Evolutionary conservation across 2,888 invertebrate species (phyloP).

Genomic region (Ochropacha duplaris): DNA sequence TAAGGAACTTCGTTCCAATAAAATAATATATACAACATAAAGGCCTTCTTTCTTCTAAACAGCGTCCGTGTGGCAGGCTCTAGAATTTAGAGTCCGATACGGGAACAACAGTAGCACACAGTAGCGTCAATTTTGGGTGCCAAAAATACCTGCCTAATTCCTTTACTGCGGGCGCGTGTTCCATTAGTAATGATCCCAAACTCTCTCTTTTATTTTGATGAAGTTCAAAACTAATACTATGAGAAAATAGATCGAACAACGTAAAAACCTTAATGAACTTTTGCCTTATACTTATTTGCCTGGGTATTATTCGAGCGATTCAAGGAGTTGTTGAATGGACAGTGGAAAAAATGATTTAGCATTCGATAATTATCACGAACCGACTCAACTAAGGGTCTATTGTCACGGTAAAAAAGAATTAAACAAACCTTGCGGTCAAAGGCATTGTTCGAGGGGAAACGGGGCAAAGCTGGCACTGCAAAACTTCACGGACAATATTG

Average conservation of each 20-base stretch:
- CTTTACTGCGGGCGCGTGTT: constrained; percentile 3
- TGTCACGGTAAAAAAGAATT: constrained; percentile 39
- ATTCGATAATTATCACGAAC: constrained; percentile 59
- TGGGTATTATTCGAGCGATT: constrained; percentile 33
- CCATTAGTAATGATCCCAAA: constrained; percentile 12
- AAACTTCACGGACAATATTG: constrained; percentile 60
- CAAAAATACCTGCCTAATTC: background rate
- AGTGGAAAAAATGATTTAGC: constrained; percentile 38
- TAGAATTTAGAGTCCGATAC: too few relatives aligned
- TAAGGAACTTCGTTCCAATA: too few relatives aligned
- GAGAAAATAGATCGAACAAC: constrained; percentile 31
- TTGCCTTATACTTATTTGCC: constrained; percentile 10
- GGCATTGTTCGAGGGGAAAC: constrained; percentile 38
- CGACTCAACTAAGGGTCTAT: constrained; percentile 50
- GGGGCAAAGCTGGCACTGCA: constrained; percentile 33
- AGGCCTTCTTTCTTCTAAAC: too few relatives aligned
- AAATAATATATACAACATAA: too few relatives aligned
- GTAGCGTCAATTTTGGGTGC: too few relatives aligned
- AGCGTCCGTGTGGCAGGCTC: too few relatives aligned
- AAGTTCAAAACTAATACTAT: constrained; percentile 38
- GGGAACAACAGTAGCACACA: too few relatives aligned
- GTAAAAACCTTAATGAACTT: constrained; percentile 36
- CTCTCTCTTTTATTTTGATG: constrained; percentile 24
- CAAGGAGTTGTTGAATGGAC: constrained; percentile 38
- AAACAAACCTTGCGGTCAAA: constrained; percentile 56